Evolutionary conservation across 2,888 invertebrate species (phyloP), one percentile per base, ranked within the genome.

Genomic region (Rosalia funebris): DNA sequence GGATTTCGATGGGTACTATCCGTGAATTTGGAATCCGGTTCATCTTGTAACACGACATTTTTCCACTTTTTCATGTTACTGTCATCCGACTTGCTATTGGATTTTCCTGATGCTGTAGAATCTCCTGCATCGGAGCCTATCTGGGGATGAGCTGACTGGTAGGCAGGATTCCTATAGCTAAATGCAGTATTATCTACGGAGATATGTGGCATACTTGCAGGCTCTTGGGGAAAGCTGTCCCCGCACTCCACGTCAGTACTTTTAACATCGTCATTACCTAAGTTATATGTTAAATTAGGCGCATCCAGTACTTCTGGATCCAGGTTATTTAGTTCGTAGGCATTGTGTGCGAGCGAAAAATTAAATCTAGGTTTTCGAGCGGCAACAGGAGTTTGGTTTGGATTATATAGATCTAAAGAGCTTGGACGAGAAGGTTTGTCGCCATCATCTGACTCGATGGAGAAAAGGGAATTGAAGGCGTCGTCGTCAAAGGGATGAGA

Each of bases 81-180:
- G 47, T 88, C 87, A 68, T 87, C 86, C 12, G 79, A 82, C 48
- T 59, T 60, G n/a, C 14, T 55, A 19, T 36, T 50, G n/a, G 57
- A 10, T 34, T 44, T 37, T 36, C 39, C 32, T 7, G 45, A 25
- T 63, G 67, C 20, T 58, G 14, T 39, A 5, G 42, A 42, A 11
- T 55, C 53, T 10, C 39, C 31, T 11, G 57, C 53, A 20, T 66
- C 65, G 34, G 63, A 63, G 52, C 71, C 75, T n/a, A 68, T 71
- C 62, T 84, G 86, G 1, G 90, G 85, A 75, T 91, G 89, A 10
- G 91, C 91, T 63, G 91, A 90, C 75, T 91, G 91, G 76, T 92
- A 91, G 32, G 88, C 85, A 0, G 91, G 91, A 73, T 88, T 91
- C 55, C 89, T 86, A 76, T 91, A 88, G 73, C 88, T 90, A 79